These are phyloP conservation scores for Nesospiza acunhae DNA, from an alignment of 2,113 vertebrate genomes.

Conservation along the genomic window DNA sequence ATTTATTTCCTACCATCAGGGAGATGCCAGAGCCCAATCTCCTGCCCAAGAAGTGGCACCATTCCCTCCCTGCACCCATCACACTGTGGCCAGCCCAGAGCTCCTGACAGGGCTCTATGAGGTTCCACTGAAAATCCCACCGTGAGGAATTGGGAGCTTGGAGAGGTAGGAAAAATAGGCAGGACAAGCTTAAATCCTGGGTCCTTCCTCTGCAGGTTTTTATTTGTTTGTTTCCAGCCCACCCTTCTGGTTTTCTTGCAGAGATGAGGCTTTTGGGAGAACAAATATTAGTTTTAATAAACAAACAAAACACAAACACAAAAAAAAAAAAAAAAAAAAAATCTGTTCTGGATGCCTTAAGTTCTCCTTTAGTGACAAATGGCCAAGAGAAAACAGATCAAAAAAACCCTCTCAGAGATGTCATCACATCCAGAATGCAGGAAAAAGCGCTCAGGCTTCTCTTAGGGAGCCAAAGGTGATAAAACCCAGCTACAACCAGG, in stretches of 20 bases:
- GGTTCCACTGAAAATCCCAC: background rate
- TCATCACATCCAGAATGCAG: background rate
- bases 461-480: fast-evolving
- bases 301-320: too few species aligned
- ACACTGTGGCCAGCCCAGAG: background rate
- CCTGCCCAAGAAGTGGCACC: background rate
- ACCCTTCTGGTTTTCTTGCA: background rate
- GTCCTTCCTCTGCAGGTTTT: background rate
- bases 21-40: background rate
- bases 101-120: background rate
- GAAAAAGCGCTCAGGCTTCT: background rate
- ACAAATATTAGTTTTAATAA: background rate
- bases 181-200: background rate
- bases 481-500: background rate
- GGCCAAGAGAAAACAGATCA: background rate
- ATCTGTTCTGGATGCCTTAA: background rate
- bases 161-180: background rate
- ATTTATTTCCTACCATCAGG: background rate
- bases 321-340: background rate
- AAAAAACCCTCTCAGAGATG: background rate
- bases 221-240: background rate
- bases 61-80: background rate
- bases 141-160: background rate
- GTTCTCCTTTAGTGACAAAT: background rate
- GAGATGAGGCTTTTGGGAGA: background rate